A percentile compares a stretch with the other conserved stretches of the same genome.
Conservation (phyloP, 2,113 vertebrate species). For the Tauraco erythrolophus region DNA sequence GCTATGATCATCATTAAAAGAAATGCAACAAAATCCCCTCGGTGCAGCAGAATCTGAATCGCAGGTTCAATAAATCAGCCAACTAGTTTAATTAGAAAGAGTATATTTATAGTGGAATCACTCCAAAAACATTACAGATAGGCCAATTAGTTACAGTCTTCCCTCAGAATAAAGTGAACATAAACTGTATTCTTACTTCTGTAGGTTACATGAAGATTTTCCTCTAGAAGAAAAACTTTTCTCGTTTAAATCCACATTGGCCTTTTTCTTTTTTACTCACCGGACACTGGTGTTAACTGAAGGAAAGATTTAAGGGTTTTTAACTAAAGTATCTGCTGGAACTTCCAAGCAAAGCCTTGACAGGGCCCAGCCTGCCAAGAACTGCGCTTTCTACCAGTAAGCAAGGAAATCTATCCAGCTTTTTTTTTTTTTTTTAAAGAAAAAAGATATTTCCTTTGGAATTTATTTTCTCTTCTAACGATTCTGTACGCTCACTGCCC, state of each 20-base stretch:
- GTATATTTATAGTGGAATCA: constrained; percentile 35
- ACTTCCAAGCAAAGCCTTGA: constrained; percentile 51
- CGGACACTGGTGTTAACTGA: neutral
- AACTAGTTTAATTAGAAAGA: constrained; percentile 49
- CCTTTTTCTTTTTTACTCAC: neutral
- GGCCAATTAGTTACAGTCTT: constrained; percentile 33
- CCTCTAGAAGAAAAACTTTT: constrained; percentile 2
- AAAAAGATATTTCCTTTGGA: neutral
- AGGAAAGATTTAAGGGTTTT: constrained; percentile 55
- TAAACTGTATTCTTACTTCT: constrained; percentile 10
- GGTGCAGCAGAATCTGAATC: neutral
- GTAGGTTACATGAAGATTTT: constrained; percentile 16
- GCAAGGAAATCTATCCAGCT: constrained; percentile 21
- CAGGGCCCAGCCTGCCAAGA: constrained; percentile 55
- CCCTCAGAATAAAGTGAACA: neutral
- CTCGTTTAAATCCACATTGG: neutral
- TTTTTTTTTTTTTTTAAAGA: neutral
- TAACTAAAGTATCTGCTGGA: constrained; percentile 38
- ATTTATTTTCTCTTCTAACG: neutral
- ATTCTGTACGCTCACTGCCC: neutral
- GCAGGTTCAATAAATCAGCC: constrained; percentile 24
- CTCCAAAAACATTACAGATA: constrained; percentile 48
- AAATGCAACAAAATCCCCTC: constrained; percentile 1
- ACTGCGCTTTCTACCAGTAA: constrained; percentile 43
- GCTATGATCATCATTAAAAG: neutral